phyloP scores from a whole-genome alignment of 2,797 vertebrate genomes.

The Dendrocincla tyrannina region DNA sequence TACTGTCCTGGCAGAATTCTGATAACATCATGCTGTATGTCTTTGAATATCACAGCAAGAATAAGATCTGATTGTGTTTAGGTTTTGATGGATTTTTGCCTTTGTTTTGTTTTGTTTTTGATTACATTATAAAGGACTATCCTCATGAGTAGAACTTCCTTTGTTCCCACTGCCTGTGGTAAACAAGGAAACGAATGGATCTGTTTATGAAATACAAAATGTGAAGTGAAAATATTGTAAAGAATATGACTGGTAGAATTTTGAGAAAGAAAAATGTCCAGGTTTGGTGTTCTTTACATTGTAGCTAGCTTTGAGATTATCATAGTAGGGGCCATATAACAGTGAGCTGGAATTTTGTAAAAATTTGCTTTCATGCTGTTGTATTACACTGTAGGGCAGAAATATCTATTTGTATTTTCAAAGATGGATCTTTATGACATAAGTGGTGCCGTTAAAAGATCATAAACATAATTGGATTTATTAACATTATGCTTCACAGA shows the following conservation, averaged over 20 bases:
- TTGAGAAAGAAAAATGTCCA: not conserved
- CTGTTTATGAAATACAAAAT: not conserved
- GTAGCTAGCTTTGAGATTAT: not conserved
- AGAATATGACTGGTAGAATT: not conserved
- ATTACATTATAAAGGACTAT: not conserved
- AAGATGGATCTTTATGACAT: conserved; percentile 18
- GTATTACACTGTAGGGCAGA: conserved; percentile 5
- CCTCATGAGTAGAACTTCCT: not conserved
- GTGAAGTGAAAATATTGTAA: not conserved
- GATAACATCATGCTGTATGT: not conserved
- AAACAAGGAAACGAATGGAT: not conserved
- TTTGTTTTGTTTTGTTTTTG: not conserved
- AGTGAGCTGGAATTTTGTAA: not conserved
- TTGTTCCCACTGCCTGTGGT: not conserved
- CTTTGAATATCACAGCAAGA: not conserved
- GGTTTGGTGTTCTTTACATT: not conserved
- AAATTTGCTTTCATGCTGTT: not conserved
- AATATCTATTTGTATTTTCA: conserved; percentile 28
- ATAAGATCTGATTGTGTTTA: not conserved
- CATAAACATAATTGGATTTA: conserved; percentile 50
- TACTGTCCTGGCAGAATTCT: not conserved
- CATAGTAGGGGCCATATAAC: not conserved
- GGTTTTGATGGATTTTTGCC: not conserved
- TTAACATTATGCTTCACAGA: conserved; percentile 10
- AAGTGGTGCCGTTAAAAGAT: conserved; percentile 39